These are phyloP conservation scores for Thecophora atra DNA, from an alignment of 2,888 invertebrate genomes.

Conservation along the genomic window DNA sequence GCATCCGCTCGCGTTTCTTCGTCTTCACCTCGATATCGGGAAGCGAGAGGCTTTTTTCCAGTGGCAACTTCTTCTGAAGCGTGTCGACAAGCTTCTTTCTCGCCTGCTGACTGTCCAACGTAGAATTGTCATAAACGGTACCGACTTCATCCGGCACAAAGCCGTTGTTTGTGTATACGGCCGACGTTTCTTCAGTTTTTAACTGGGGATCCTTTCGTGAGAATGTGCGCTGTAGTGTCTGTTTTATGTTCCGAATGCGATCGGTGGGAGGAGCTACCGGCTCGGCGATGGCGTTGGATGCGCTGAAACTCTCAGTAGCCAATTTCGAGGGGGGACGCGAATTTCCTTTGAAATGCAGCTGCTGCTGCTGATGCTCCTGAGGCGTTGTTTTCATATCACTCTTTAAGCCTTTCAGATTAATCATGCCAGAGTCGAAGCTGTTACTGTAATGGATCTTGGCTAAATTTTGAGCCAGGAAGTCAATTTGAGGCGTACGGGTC, in stretches of 20 bases:
- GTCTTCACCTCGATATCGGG: slow-evolving; percentile 82
- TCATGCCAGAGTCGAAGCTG: slow-evolving; percentile 47
- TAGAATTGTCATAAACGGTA: slow-evolving; percentile 37
- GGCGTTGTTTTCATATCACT: slow-evolving; percentile 14
- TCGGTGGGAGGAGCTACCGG: slow-evolving; percentile 47
- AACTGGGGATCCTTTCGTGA: slow-evolving; percentile 65
- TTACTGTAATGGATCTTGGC: slow-evolving; percentile 52
- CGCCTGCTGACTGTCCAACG: slow-evolving; percentile 51
- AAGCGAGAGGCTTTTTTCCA: slow-evolving; percentile 85
- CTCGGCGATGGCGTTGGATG: slow-evolving; percentile 29
- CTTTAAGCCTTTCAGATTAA: slow-evolving; percentile 25
- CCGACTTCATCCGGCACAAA: slow-evolving; percentile 52
- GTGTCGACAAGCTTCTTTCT: slow-evolving; percentile 68
- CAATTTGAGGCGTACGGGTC: slow-evolving; percentile 58
- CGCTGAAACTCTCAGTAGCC: slow-evolving; percentile 44
- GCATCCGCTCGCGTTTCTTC: slow-evolving; percentile 75
- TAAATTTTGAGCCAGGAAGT: slow-evolving; percentile 60
- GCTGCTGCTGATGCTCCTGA: too few species aligned
- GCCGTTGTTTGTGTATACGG: slow-evolving; percentile 53
- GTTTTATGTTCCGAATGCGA: slow-evolving; percentile 64
- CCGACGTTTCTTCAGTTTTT: background rate
- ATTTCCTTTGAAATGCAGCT: slow-evolving; percentile 42
- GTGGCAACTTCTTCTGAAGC: slow-evolving; percentile 67
- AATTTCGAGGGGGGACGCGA: slow-evolving; percentile 54
- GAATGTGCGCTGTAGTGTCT: slow-evolving; percentile 68